Conservation (phyloP, 2,113 vertebrate genomes). For the pig (Sus scrofa) region DNA sequence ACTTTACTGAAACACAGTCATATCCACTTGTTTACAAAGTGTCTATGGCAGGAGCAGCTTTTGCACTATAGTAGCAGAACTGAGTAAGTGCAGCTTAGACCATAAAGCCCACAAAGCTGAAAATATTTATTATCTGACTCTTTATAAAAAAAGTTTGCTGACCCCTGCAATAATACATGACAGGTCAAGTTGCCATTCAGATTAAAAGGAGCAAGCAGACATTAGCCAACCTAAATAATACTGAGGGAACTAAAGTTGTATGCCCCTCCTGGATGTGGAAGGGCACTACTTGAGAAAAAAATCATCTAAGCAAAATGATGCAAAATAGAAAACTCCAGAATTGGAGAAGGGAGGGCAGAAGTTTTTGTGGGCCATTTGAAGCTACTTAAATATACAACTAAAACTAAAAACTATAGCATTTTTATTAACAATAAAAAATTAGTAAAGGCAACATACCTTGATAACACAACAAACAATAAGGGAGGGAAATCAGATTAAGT, state of each 20-base stretch:
- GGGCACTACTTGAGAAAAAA: background rate
- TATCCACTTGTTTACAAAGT: conserved; percentile 1
- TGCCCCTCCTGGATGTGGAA: background rate
- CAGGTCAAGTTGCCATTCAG: background rate
- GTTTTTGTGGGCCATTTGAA: background rate
- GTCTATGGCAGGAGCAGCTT: background rate
- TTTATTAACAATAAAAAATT: background rate
- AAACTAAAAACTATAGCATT: background rate
- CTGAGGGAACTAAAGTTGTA: background rate
- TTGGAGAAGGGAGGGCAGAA: background rate
- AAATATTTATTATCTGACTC: background rate
- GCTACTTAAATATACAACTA: background rate
- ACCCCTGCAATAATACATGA: background rate
- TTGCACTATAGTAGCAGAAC: background rate
- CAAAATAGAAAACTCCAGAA: background rate
- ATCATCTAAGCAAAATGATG: background rate
- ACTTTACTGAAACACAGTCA: background rate
- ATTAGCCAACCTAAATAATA: background rate
- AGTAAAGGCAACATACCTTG: background rate
- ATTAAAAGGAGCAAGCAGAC: background rate
- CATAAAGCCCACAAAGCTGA: background rate
- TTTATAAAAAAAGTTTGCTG: background rate
- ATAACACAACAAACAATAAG: background rate
- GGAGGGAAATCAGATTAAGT: background rate
- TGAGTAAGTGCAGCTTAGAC: background rate